Conservation (phyloP, 2,113 vertebrate species). For the Nestor notabilis region DNA sequence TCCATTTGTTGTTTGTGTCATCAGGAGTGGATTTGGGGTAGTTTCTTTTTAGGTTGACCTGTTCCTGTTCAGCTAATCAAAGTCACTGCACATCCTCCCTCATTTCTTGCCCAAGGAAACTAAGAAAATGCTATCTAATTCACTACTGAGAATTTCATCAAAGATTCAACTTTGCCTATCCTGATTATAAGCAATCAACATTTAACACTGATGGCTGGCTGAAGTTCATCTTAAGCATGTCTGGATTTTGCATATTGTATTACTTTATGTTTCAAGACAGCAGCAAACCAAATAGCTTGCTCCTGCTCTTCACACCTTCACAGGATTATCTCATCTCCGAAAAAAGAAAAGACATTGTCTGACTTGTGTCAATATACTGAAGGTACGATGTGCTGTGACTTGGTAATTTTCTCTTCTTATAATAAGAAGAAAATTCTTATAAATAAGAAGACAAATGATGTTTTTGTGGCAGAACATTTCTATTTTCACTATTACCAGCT, state of each 20-base stretch:
- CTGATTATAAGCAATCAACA: slow-evolving; percentile 23
- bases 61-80: slow-evolving; percentile 19
- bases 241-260: background rate
- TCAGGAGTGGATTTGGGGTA: background rate
- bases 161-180: background rate
- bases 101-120: background rate
- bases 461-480: background rate
- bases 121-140: background rate
- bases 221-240: background rate
- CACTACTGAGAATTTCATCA: background rate
- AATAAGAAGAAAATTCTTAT: background rate
- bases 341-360: background rate
- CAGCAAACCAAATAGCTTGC: background rate
- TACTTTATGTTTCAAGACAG: background rate
- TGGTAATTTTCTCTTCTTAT: background rate
- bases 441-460: too few relatives aligned
- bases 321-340: background rate
- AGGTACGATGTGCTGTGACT: rapidly evolving
- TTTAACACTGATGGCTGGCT: background rate
- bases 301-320: background rate
- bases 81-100: background rate
- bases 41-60: background rate
- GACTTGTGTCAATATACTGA: background rate
- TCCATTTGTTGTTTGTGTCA: background rate
- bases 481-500: background rate